These are phyloP conservation scores for Tiliacea aurago DNA, from an alignment of 2,888 invertebrate species.

Conservation along the genomic window DNA sequence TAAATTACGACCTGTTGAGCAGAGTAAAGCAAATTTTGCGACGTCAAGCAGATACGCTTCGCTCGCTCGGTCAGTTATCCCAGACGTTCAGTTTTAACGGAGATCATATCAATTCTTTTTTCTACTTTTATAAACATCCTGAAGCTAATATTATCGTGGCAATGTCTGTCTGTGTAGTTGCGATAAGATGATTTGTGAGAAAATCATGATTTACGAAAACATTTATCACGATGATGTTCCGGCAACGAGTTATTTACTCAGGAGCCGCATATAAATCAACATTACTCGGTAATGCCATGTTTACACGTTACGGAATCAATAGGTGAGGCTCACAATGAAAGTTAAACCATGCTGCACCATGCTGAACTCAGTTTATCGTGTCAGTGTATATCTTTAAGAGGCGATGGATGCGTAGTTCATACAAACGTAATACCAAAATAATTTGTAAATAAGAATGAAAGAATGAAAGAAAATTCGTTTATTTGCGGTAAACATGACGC, in stretches of 20 bases:
- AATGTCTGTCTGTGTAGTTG: background rate
- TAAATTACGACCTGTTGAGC: too few relatives aligned
- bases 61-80: too few relatives aligned
- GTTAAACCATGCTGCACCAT: slow-evolving; percentile 24
- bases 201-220: slow-evolving; percentile 42
- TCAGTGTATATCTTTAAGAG: slow-evolving; percentile 25
- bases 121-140: background rate
- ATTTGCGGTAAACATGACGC: too few relatives aligned
- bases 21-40: too few relatives aligned
- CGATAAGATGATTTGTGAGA: slow-evolving; percentile 14
- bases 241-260: slow-evolving; percentile 43
- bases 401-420: too few relatives aligned
- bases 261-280: slow-evolving; percentile 52
- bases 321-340: slow-evolving; percentile 26
- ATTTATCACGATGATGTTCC: slow-evolving; percentile 53
- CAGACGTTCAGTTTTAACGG: too few relatives aligned
- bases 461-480: too few relatives aligned
- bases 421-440: too few relatives aligned
- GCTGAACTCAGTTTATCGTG: slow-evolving; percentile 33
- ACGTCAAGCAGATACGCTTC: too few relatives aligned
- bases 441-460: too few relatives aligned
- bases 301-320: slow-evolving; percentile 48
- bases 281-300: slow-evolving; percentile 42
- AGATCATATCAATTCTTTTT: too few relatives aligned
- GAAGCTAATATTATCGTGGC: background rate